These are phyloP conservation scores for Oligia strigilis DNA, from an alignment of 2,888 invertebrate genomes.

Conservation along the genomic window DNA sequence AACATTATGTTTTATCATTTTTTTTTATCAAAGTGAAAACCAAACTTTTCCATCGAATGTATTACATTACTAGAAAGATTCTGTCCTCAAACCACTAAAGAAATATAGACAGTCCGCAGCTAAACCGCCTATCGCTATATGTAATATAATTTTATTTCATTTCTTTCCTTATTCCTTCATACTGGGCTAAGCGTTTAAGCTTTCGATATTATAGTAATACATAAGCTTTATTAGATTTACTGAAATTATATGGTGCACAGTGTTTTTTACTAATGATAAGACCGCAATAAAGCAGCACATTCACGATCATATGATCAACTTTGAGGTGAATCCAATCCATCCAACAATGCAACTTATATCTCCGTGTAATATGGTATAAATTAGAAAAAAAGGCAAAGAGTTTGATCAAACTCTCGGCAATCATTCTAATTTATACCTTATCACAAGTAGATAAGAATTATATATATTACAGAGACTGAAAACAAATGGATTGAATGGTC, in stretches of 20 bases:
- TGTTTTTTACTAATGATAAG: constrained; percentile 25
- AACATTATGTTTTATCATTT: not conserved
- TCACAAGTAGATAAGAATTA: not conserved
- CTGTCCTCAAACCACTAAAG: constrained; percentile 17
- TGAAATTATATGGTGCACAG: not conserved
- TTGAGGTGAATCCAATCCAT: not conserved
- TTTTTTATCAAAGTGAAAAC: not conserved
- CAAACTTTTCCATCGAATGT: constrained; percentile 4
- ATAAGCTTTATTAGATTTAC: constrained; percentile 29
- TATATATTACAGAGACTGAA: not conserved
- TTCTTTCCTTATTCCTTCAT: constrained; percentile 48
- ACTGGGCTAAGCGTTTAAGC: constrained; percentile 46
- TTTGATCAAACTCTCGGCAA: not conserved
- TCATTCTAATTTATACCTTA: not conserved
- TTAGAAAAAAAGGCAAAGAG: not conserved
- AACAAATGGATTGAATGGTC: constrained; percentile 22
- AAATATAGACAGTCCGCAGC: constrained; percentile 45
- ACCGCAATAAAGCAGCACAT: not conserved
- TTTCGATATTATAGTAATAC: constrained; percentile 44
- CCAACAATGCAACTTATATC: not conserved
- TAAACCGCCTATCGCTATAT: constrained; percentile 46
- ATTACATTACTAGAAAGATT: constrained; percentile 32
- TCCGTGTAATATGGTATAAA: not conserved
- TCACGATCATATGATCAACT: not conserved
- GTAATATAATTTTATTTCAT: constrained; percentile 55